Base-by-base conservation (phyloP, 1,140 invertebrate genomes). In the Penaeus japonicus region DNA sequence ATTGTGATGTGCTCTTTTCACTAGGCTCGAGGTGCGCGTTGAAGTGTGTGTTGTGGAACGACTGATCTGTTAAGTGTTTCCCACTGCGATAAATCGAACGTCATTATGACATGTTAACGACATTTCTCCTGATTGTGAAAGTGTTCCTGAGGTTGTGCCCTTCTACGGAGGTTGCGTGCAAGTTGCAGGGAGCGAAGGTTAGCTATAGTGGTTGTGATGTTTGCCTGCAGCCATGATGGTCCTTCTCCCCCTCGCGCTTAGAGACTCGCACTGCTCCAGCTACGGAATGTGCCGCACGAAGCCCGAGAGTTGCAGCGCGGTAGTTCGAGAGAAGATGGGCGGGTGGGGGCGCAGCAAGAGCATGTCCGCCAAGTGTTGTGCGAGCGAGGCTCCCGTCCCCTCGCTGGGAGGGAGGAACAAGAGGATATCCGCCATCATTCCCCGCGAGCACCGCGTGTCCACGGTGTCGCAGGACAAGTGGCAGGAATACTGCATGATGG, bases 261-360 rank as follows among this genome's bases (percentile, higher is more conserved):
- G 54, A 4, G 54, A 82, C 55, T 30, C 80, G 55, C 47, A 57
- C 22, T 35, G n/a, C 57, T 57, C 55, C 81, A 62, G n/a, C 81
- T 22, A 32, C 55, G 81, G 39, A 39, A 87, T 87, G 85, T 57
- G 75, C n/a, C 55, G 85, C 55, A 70, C 85, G 32, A 87, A 57
- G 2, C 73, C 85, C 17, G 85, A 80, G 54, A 80, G 32, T 17
- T 79, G 77, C 27, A 62, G 32, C n/a, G 47, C 77, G 62, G 39
- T 77, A 77, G 39, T 47, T 15, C 35, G 57, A 22, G 85, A 87
- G 35, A 77, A 79, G 85, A 30, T 79, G 1, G n/a, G 85, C 12
- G 15, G 65, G 2, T 62, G 85, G 35, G 54, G 77, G 12, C 75
- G 78, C 15, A 87, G 78, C 24, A 62, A 53, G 57, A 87, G 78